Percentiles rank a stretch among this genome's conserved stretches.
phyloP scores from a whole-genome alignment of 2,113 vertebrate genomes.

The Lepidiolamprologus cunningtoni region DNA sequence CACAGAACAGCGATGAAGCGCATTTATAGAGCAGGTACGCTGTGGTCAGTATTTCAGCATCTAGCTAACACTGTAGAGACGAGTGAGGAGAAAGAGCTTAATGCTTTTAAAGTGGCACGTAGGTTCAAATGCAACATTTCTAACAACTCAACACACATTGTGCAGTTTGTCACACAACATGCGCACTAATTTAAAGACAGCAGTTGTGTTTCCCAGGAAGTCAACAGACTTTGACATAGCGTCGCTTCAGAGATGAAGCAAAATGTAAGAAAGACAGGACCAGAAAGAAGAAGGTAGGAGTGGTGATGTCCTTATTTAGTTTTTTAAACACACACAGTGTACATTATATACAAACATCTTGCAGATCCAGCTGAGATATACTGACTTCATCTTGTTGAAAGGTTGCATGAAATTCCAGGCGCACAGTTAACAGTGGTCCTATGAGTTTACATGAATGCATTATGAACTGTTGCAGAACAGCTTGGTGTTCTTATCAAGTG shows the following conservation, averaged over 20 bases:
- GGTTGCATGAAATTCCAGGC: not conserved
- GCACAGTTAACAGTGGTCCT: not conserved
- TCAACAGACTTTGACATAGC: not conserved
- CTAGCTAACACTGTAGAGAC: fast-evolving
- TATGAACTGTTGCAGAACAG: not conserved
- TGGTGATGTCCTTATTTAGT: not conserved
- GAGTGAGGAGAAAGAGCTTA: not conserved
- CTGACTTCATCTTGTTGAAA: not conserved
- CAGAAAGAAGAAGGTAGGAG: not conserved
- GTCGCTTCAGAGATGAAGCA: not conserved
- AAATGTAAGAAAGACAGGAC: not conserved
- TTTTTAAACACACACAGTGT: not conserved
- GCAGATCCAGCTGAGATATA: not conserved
- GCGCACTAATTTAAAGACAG: not conserved
- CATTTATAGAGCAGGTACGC: not conserved
- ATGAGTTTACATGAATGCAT: not conserved
- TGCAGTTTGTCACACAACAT: not conserved
- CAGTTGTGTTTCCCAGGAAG: not conserved
- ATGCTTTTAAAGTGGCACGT: not conserved
- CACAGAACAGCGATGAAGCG: not conserved
- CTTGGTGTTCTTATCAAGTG: not conserved
- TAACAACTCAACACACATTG: not conserved
- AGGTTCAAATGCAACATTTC: not conserved
- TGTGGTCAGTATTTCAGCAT: not conserved
- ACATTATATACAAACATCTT: not conserved